phyloP scores from a whole-genome alignment of 2,113 vertebrate genomes.

The Pterocles burchelli region DNA sequence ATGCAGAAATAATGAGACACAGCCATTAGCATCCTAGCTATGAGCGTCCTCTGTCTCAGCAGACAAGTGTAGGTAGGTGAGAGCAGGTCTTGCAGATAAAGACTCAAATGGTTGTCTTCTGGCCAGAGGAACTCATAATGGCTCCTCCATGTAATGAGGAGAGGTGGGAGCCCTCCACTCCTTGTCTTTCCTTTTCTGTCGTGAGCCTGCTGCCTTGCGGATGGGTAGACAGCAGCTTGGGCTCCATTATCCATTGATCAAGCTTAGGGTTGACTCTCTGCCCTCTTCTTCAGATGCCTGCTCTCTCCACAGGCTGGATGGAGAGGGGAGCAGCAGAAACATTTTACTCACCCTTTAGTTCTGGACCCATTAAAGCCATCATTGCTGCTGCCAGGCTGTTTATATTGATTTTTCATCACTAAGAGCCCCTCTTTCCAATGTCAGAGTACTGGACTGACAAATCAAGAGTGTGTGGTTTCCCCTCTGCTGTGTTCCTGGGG shows the following conservation, averaged over 20 bases:
- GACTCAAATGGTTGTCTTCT: not conserved
- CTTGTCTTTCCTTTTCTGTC: not conserved
- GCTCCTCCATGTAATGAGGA: not conserved
- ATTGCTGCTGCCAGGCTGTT: not conserved
- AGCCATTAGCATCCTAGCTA: fast-evolving
- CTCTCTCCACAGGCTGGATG: not conserved
- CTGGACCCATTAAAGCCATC: not conserved
- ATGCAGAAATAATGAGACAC: not conserved
- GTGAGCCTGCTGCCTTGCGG: not conserved
- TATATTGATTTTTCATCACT: not conserved
- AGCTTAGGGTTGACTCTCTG: not conserved
- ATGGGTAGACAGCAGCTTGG: not conserved
- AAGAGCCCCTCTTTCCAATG: not conserved
- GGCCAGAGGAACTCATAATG: not conserved
- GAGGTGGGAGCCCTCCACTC: not conserved
- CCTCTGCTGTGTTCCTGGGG: not conserved
- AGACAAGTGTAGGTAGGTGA: not conserved
- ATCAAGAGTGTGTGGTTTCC: not conserved
- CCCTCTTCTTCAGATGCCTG: not conserved
- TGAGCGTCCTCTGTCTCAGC: not conserved
- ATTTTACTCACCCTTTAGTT: not conserved
- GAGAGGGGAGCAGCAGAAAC: not conserved
- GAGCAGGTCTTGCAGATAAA: not conserved
- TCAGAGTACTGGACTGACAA: not conserved
- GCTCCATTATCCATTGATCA: fast-evolving